These are phyloP conservation scores for Drosophila dunni DNA, from an alignment of 1,140 invertebrate genomes.

Conservation along the genomic window DNA sequence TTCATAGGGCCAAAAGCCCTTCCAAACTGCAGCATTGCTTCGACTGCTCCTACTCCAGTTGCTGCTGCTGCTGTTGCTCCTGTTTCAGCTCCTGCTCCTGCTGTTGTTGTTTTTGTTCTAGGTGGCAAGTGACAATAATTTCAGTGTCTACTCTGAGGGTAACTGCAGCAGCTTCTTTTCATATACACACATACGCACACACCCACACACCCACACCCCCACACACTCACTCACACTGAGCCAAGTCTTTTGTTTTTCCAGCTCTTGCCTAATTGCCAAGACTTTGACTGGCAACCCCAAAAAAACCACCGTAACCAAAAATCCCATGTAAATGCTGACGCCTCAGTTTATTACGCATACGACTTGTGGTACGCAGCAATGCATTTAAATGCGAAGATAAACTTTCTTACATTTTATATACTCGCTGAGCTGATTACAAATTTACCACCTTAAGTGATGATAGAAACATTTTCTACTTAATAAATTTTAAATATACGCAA, in stretches of 20 bases:
- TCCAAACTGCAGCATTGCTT: constrained; percentile 44
- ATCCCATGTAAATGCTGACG: constrained; percentile 49
- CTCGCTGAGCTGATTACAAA: constrained; percentile 13
- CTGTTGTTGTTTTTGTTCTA: constrained; percentile 51
- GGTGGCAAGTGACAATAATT: constrained; percentile 82
- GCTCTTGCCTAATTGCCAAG: constrained; percentile 78
- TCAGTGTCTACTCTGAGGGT: constrained; percentile 50
- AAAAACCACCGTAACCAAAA: constrained; percentile 13
- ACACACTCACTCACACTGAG: constrained; percentile 17
- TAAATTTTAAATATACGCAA: constrained; percentile 3
- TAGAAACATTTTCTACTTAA: neutral
- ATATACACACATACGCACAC: constrained; percentile 14
- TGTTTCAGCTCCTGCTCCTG: neutral
- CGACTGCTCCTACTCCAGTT: constrained; percentile 26
- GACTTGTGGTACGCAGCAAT: constrained; percentile 56
- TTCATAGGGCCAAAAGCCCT: constrained; percentile 79
- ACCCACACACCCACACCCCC: neutral
- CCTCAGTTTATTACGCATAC: constrained; percentile 63
- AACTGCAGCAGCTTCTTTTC: constrained; percentile 14
- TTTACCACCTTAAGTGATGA: constrained; percentile 9
- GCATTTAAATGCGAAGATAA: constrained; percentile 37
- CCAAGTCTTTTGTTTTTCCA: constrained; percentile 63
- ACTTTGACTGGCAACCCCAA: constrained; percentile 48
- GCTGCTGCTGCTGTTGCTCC: constrained; percentile 5
- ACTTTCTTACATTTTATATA: constrained; percentile 16